Conservation (phyloP, 2,797 vertebrate species). For the Dromococcyx pavoninus region DNA sequence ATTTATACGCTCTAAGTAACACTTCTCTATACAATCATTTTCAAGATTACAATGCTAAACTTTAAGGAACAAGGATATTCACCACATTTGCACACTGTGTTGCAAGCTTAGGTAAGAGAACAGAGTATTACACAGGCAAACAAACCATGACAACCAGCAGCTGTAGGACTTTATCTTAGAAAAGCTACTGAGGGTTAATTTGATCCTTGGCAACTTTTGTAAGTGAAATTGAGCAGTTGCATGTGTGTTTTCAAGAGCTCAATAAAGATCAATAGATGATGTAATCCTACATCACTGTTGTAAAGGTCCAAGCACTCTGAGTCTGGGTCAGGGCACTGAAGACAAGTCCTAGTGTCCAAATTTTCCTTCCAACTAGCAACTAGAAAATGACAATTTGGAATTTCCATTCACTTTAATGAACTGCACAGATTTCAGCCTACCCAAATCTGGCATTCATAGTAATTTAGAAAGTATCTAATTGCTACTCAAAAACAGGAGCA, state of each 20-base stretch:
- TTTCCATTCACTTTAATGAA: neutral
- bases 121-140: neutral
- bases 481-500: neutral
- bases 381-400: neutral
- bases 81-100: neutral
- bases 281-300: neutral
- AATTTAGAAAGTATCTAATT: neutral
- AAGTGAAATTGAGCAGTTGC: neutral
- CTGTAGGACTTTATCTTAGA: neutral
- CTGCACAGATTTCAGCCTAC: neutral
- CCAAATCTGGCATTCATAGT: neutral
- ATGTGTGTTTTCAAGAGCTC: neutral
- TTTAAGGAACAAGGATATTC: neutral
- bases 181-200: neutral
- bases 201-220: neutral
- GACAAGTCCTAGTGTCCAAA: neutral
- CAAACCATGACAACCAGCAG: neutral
- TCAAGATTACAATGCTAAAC: neutral
- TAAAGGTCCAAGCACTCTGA: neutral
- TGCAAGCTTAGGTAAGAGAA: neutral
- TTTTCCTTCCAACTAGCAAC: neutral
- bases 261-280: neutral
- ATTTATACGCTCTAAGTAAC: neutral
- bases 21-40: neutral
- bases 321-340: neutral